Evolutionary conservation across 2,888 invertebrate genomes (phyloP).

Genomic region (Epirrhoe alternata): DNA sequence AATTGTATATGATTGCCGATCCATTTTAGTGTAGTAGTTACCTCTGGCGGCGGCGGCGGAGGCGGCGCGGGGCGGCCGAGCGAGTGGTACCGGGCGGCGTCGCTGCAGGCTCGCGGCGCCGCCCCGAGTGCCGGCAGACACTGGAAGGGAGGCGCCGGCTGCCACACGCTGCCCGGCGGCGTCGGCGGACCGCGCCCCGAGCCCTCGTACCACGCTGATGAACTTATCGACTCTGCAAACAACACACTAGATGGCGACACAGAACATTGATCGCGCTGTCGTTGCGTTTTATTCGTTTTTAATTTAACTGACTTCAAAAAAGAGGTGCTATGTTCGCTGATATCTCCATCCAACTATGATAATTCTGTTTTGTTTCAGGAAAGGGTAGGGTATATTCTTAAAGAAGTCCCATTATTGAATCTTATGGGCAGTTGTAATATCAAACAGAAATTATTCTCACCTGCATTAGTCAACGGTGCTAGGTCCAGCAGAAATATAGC

Average conservation of each 20-base stretch:
- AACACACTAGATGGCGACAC: too few species aligned
- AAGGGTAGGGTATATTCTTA: too few species aligned
- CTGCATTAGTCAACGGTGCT: constrained; percentile 88
- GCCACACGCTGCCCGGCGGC: constrained; percentile 76
- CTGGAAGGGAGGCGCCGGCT: constrained; percentile 79
- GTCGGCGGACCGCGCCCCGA: constrained; percentile 66
- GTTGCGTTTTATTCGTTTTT: too few species aligned
- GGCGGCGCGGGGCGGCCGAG: constrained; percentile 67
- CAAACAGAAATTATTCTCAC: constrained; percentile 45
- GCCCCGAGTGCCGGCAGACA: constrained; percentile 69
- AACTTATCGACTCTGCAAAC: constrained; percentile 57
- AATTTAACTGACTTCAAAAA: too few species aligned
- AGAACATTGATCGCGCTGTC: too few species aligned
- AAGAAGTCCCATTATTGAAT: too few species aligned
- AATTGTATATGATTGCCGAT: background rate
- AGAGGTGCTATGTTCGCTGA: too few species aligned
- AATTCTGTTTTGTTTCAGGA: too few species aligned
- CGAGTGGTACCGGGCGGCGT: constrained; percentile 69
- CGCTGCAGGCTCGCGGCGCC: constrained; percentile 73
- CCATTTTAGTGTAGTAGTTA: constrained; percentile 31
- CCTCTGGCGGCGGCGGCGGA: constrained; percentile 51
- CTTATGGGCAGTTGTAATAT: too few species aligned
- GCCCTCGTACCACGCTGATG: constrained; percentile 58
- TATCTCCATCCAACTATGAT: too few species aligned
- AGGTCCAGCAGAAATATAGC: constrained; percentile 96